A percentile compares a stretch with the other conserved stretches of the same genome.
Conservation (phyloP, 2,113 vertebrate genomes). For the Erythrocebus patas region DNA sequence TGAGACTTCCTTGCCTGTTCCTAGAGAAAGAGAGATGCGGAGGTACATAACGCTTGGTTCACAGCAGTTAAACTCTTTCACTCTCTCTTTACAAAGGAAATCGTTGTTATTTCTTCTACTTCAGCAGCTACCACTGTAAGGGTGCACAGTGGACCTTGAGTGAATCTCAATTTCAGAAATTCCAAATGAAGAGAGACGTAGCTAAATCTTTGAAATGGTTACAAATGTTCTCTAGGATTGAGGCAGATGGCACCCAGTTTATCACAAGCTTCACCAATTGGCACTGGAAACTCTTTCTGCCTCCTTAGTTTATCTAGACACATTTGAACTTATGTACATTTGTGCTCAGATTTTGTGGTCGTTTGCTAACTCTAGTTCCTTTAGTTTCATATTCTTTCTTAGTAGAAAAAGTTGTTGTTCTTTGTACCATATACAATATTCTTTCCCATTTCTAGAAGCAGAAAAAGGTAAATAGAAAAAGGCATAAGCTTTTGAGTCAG, state of each 20-base stretch:
- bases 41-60: background rate
- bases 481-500: background rate
- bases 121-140: background rate
- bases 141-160: background rate
- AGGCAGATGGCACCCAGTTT: background rate
- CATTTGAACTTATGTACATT: background rate
- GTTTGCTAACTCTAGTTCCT: background rate
- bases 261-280: background rate
- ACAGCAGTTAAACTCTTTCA: background rate
- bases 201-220: background rate
- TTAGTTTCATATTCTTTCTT: background rate
- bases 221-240: background rate
- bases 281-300: background rate
- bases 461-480: background rate
- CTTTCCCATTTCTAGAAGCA: conserved; percentile 15
- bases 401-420: background rate
- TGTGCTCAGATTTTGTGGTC: background rate
- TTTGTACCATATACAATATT: background rate
- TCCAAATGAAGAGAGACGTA: background rate
- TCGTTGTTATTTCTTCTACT: background rate
- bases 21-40: background rate
- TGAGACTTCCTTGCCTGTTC: background rate
- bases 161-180: background rate
- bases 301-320: background rate
- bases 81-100: background rate